phyloP scores from a whole-genome alignment of 2,797 vertebrate species.

The Psittacula derbiana region DNA sequence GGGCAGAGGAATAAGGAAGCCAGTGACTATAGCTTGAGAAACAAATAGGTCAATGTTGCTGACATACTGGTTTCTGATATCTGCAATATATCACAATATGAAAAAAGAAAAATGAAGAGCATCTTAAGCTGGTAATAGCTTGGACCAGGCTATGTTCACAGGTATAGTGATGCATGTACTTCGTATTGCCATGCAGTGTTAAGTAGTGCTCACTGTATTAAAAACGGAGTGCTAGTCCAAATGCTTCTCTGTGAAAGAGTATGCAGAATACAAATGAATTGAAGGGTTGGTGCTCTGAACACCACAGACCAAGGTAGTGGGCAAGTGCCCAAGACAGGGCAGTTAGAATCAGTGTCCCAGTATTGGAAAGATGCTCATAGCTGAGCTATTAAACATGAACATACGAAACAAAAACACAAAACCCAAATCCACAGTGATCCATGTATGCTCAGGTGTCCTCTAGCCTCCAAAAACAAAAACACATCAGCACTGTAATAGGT shows the following conservation, averaged over 20 bases:
- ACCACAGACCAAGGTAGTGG: neutral
- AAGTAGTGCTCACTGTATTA: neutral
- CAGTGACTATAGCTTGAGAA: neutral
- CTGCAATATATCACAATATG: neutral
- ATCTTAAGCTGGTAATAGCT: neutral
- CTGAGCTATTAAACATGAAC: neutral
- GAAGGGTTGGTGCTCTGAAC: neutral
- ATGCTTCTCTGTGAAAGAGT: neutral
- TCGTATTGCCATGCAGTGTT: neutral
- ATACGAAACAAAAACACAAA: neutral
- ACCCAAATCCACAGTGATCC: neutral
- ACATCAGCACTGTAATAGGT: neutral
- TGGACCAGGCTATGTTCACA: neutral
- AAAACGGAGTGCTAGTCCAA: neutral
- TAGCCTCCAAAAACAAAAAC: neutral
- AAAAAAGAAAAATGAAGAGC: neutral
- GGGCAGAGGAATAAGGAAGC: neutral
- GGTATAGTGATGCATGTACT: neutral
- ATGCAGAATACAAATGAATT: neutral
- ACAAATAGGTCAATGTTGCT: neutral
- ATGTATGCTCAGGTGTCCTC: neutral
- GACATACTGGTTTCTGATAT: neutral
- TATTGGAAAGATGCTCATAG: neutral
- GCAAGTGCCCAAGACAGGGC: no score
- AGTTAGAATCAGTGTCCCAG: neutral